Evolutionary conservation across 2,888 invertebrate species (phyloP), one percentile per base, ranked within the genome.

Genomic region (Aromia moschata): DNA sequence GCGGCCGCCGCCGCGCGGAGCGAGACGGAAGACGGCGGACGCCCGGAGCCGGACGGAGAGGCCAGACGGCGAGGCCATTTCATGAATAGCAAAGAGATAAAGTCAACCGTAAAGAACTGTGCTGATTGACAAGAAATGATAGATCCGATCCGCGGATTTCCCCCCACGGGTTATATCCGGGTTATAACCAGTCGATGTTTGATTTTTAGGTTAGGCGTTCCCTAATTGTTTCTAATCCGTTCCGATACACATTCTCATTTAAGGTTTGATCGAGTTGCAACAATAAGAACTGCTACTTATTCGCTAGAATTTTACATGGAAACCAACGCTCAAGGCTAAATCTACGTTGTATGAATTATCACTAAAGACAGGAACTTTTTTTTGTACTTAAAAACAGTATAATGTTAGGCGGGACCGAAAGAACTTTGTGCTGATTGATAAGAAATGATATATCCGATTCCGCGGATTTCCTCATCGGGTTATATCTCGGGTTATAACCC

Each of bases 1-100:
- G 68, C 64, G 76, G 54, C 53, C 57, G 55, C 52, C 60, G 58
- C 62, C 62, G 60, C 66, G 47, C 61, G 62, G 41, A 25, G 60
- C 45, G 44, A 47, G 70, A 72, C 62, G 65, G 69, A 69, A 70
- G 72, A 33, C 25, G 51, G 60, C 58, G 66, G 63, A 72, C 65
- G 69, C 71, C 67, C 60, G 66, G n/a, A 56, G 59, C 69, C 69
- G 61, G 65, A 65, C 62, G 68, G 68, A n/a, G 70, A 71, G 56
- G 60, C 51, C 58, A 54, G 49, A 44, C 40, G 69, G 62, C 64
- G 70, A 68, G 67, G 72, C 73, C 70, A 72, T 70, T 69, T 65
- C 68, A 65, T 68, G 68, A 66, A 69, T 69, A 67, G 69, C 63
- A 66, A 70, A 69, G 66, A 70, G 70, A 71, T 67, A 64, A 69